Evolutionary conservation across 1,140 invertebrate species (phyloP).

Genomic region (Trypoxylus dichotomus): DNA sequence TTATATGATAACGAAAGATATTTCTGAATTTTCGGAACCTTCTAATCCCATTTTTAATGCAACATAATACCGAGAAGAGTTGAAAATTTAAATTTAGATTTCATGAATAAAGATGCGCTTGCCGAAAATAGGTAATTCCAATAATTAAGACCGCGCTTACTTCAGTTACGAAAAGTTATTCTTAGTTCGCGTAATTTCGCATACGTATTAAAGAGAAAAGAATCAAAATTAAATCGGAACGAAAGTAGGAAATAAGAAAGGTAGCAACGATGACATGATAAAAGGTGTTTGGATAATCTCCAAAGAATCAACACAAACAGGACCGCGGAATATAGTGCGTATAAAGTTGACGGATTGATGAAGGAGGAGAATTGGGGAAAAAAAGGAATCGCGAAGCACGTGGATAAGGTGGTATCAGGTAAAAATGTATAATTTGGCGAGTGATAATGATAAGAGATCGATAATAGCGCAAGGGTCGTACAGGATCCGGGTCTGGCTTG

Average conservation of each 20-base stretch:
- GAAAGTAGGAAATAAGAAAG: background rate
- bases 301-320: too few relatives aligned
- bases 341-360: background rate
- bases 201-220: background rate
- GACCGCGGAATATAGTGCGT: background rate
- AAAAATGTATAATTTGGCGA: background rate
- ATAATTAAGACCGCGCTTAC: background rate
- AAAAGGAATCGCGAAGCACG: background rate
- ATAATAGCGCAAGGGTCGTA: constrained; percentile 27
- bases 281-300: too few relatives aligned
- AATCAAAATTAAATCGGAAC: background rate
- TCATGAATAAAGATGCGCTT: background rate
- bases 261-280: background rate
- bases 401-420: background rate
- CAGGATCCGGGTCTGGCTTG: constrained; percentile 31
- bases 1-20: background rate
- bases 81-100: background rate
- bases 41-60: background rate
- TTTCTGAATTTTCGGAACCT: background rate
- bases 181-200: background rate
- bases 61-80: background rate
- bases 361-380: background rate
- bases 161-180: background rate
- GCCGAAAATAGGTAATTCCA: background rate
- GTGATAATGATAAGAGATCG: constrained; percentile 33